Base-by-base conservation (phyloP, 2,888 invertebrate species). In the Himalopsyche kuldschensis region DNA sequence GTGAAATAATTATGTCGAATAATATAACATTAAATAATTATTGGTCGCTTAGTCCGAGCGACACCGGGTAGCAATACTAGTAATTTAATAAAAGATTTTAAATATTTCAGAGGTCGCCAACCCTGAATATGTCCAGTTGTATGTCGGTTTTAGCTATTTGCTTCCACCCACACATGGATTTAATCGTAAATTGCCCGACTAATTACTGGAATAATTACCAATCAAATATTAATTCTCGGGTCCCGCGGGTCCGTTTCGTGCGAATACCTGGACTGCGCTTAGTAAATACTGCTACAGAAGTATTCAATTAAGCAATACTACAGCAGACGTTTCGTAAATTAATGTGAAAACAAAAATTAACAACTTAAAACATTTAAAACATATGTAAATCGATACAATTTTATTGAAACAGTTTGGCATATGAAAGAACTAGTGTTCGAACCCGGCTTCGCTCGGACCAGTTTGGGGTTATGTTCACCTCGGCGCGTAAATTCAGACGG, bases 161-260 rank as follows among this genome's bases (percentile, higher is more conserved):
- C 27, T 30, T 1, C 30, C 27, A n/a, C 41, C 78, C 11, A 30
- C 17, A 24, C 20, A 81, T 80, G 85, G 81, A 81, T 80, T 82
- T 85, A 81, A 85, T 85, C 84, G 84, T 84, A 82, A 84, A 85
- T 85, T 82, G 79, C 76, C 81, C 82, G 84, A 63, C 83, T 85
- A 85, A 84, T 85, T 85, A 85, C 83, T 76, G 80, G 83, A 84
- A 84, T 85, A 85, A 85, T 85, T 84, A 85, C 80, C 69, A 79
- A 85, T 84, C 85, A 84, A 84, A 84, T 84, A 85, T 82, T 83
- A 85, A 84, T 85, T 76, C 79, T 69, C 20, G 35, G 24, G 41
- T 82, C 82, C 84, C 84, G 78, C 35, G 82, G 48, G 84, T n/a
- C 11, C 48, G 4, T 55, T 55, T 55, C 55, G 10, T 55, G 24